These are phyloP conservation scores for Drosophila paramelanica DNA, from an alignment of 2,888 invertebrate species.

Conservation along the genomic window DNA sequence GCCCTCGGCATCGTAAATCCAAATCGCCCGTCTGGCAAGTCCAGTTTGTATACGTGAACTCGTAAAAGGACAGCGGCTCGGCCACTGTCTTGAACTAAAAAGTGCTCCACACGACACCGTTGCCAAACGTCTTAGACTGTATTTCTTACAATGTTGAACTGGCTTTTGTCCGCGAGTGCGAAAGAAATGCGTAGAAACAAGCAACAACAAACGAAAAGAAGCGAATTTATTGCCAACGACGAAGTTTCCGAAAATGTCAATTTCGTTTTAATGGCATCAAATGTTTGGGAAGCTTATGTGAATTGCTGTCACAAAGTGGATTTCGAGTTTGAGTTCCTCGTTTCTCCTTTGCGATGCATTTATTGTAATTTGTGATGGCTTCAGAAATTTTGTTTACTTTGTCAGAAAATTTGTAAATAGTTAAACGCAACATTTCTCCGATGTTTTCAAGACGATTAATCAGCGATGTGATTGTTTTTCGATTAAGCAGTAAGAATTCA, in stretches of 20 bases:
- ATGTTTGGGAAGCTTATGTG: slow-evolving; percentile 74
- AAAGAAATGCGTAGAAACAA: slow-evolving; percentile 56
- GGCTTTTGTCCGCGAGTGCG: slow-evolving; percentile 49
- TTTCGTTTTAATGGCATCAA: slow-evolving; percentile 76
- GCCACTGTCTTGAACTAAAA: slow-evolving; percentile 42
- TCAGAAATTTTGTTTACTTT: slow-evolving; percentile 44
- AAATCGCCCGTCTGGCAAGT: slow-evolving; percentile 60
- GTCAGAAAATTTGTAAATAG: slow-evolving; percentile 31
- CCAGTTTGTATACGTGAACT: slow-evolving; percentile 64
- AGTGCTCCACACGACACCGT: slow-evolving; percentile 17
- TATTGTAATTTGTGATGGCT: slow-evolving; percentile 7
- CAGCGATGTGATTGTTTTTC: not conserved
- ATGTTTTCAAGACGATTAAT: slow-evolving; percentile 4
- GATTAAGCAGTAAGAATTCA: not conserved
- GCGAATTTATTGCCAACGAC: slow-evolving; percentile 72
- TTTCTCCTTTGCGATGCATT: slow-evolving; percentile 4
- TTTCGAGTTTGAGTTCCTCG: slow-evolving; percentile 48
- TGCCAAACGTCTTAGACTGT: slow-evolving; percentile 32
- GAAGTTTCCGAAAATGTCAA: slow-evolving; percentile 79
- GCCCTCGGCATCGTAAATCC: slow-evolving; percentile 67
- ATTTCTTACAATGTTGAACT: slow-evolving; percentile 68
- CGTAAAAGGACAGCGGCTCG: slow-evolving; percentile 62
- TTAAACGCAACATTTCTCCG: slow-evolving; percentile 1
- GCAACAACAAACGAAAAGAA: slow-evolving; percentile 29
- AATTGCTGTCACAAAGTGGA: slow-evolving; percentile 74